phyloP scores from a whole-genome alignment of 1,140 invertebrate genomes.

The Harpegnathos saltator region DNA sequence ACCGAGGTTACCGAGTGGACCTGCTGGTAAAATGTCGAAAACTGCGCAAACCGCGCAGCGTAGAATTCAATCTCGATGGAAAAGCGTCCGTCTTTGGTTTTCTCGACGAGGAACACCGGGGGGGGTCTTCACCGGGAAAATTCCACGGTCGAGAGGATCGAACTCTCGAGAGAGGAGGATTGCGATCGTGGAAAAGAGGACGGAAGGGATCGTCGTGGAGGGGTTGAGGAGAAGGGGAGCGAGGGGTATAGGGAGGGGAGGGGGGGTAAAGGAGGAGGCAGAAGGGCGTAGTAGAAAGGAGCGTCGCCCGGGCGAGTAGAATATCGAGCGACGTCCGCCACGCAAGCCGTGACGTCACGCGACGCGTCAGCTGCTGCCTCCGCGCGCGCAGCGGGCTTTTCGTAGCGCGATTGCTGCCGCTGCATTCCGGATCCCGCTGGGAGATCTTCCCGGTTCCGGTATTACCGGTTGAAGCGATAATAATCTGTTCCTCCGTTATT shows the following conservation, averaged over 20 bases:
- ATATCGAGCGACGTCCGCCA: conserved; percentile 77
- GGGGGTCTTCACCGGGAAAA: background rate
- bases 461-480: conserved; percentile 25
- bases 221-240: conserved; percentile 14
- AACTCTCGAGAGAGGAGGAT: conserved; percentile 1
- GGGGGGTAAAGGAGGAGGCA: background rate
- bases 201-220: conserved; percentile 49
- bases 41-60: background rate
- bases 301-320: conserved; percentile 77
- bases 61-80: background rate
- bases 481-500: background rate
- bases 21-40: conserved; percentile 36
- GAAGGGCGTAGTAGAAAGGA: conserved; percentile 67
- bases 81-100: too few species aligned
- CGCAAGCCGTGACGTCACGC: conserved; percentile 80
- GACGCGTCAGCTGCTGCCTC: conserved; percentile 80
- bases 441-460: conserved; percentile 61
- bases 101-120: background rate
- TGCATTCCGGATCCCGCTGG: conserved; percentile 59
- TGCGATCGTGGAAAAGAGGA: conserved; percentile 31
- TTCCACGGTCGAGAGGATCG: conserved; percentile 11
- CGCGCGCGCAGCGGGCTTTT: conserved; percentile 67
- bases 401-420: conserved; percentile 38
- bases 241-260: conserved; percentile 9
- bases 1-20: too few species aligned